phyloP scores from a whole-genome alignment of 2,797 vertebrate genomes.

The Alosa sapidissima region DNA sequence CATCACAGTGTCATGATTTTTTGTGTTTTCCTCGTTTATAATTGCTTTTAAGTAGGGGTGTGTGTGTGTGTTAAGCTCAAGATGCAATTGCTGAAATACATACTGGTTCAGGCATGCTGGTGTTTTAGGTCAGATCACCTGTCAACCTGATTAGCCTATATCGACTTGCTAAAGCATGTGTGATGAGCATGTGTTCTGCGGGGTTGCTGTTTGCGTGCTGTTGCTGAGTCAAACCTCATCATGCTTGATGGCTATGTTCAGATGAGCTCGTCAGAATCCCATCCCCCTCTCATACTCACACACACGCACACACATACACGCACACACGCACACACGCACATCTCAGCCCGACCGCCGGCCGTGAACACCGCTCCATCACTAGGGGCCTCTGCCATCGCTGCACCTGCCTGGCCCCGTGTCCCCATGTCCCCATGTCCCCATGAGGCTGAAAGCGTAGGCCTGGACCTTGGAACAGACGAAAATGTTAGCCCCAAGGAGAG shows the following conservation, averaged over 20 bases:
- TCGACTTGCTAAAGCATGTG: background rate
- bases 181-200: conserved; percentile 31
- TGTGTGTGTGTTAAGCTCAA: background rate
- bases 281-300: background rate
- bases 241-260: conserved; percentile 47
- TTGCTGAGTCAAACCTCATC: conserved; percentile 56
- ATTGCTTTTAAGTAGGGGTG: background rate
- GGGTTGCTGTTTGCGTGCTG: conserved; percentile 26
- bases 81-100: background rate
- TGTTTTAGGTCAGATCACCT: background rate
- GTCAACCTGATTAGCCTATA: background rate
- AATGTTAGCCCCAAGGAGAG: background rate
- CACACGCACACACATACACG: background rate
- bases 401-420: background rate
- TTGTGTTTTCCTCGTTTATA: background rate
- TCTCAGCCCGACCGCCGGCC: conserved; percentile 11
- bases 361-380: conserved; percentile 27
- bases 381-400: background rate
- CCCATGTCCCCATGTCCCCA: background rate
- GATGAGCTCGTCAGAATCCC: conserved; percentile 43
- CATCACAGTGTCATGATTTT: background rate
- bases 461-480: background rate
- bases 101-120: background rate
- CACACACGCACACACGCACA: background rate
- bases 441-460: background rate